These are phyloP conservation scores for Aromia moschata DNA, from an alignment of 2,888 invertebrate genomes.

Conservation along the genomic window DNA sequence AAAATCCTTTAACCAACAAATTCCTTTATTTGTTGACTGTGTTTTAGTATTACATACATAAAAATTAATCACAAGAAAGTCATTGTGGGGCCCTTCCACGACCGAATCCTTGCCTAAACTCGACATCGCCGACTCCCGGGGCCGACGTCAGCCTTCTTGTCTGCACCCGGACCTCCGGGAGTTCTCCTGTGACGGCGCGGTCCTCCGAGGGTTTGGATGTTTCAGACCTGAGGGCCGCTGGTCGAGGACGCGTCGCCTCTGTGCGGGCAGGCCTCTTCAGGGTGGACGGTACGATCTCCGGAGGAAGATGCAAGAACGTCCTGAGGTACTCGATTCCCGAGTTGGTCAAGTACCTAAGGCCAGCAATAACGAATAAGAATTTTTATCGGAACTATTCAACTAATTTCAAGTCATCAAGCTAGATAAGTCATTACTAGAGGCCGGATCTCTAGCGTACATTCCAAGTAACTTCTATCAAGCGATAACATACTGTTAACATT, in stretches of 20 bases:
- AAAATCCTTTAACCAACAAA: conserved; percentile 14
- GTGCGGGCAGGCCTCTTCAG: conserved; percentile 90
- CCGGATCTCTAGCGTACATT: too few relatives aligned
- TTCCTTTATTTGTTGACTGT: conserved; percentile 12
- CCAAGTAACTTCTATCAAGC: too few relatives aligned
- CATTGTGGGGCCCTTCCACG: conserved; percentile 74
- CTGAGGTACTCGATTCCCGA: conserved; percentile 97
- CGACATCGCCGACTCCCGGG: conserved; percentile 92
- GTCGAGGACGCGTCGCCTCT: conserved; percentile 84
- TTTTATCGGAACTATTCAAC: too few relatives aligned
- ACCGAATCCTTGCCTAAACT: conserved; percentile 86
- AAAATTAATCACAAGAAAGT: conserved; percentile 48
- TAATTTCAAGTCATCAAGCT: too few relatives aligned
- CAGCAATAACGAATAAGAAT: too few relatives aligned
- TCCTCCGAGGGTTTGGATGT: conserved; percentile 81
- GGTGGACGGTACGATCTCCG: conserved; percentile 98
- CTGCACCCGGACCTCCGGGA: conserved; percentile 71
- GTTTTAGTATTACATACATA: conserved; percentile 15
- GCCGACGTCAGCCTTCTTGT: conserved; percentile 97
- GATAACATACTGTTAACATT: too few relatives aligned
- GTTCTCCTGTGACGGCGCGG: conserved; percentile 85
- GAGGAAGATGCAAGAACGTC: conserved; percentile 94
- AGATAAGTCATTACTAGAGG: too few relatives aligned
- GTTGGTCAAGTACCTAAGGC: conserved; percentile 90
- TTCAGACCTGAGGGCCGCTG: conserved; percentile 74